These are phyloP conservation scores for Battus philenor DNA, from an alignment of 1,140 invertebrate genomes.

Conservation along the genomic window DNA sequence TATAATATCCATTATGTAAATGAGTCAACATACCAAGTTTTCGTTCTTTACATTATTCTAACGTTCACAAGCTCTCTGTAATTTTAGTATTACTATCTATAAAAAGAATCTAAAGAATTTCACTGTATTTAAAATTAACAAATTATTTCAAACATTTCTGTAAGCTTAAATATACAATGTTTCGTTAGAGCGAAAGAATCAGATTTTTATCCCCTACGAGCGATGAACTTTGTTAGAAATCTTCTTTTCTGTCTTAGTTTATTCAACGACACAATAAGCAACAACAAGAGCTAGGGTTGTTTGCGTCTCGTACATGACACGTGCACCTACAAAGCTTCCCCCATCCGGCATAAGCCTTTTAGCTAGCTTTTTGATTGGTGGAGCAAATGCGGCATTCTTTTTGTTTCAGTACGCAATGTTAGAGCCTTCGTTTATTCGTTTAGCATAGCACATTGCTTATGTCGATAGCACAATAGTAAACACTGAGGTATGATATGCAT, in stretches of 20 bases:
- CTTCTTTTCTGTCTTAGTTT: constrained; percentile 1
- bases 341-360: constrained; percentile 17
- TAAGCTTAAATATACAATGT: too few species aligned
- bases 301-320: constrained; percentile 9
- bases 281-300: constrained; percentile 9
- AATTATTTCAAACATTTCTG: too few species aligned
- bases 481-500: too few species aligned
- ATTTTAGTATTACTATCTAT: too few species aligned
- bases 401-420: constrained; percentile 31
- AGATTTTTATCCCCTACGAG: too few species aligned
- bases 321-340: constrained; percentile 20
- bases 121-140: too few species aligned
- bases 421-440: constrained; percentile 21
- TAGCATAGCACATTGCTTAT: constrained; percentile 2
- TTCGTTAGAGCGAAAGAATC: background rate
- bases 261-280: constrained; percentile 6
- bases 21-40: too few species aligned
- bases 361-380: constrained; percentile 28
- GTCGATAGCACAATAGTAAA: constrained; percentile 8
- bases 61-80: too few species aligned
- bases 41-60: too few species aligned
- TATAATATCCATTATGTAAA: too few species aligned
- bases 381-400: constrained; percentile 24
- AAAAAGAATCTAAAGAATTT: too few species aligned
- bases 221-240: too few species aligned